Evolutionary conservation across 1,140 invertebrate species (phyloP), one percentile per base, ranked within the genome.

Genomic region (Latrodectus geometricus): DNA sequence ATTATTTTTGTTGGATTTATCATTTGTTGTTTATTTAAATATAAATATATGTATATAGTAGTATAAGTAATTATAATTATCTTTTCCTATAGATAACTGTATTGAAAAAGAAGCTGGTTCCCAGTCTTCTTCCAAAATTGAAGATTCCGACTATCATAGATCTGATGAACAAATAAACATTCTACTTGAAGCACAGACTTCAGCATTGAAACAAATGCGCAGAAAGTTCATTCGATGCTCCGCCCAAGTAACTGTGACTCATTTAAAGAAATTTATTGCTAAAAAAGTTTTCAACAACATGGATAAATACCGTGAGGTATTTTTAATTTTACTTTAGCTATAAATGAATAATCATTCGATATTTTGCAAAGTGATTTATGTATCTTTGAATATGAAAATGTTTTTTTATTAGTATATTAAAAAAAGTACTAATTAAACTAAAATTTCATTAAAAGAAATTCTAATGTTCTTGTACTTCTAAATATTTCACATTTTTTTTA

Each of bases 181-280:
- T 48, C 96, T 95, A 90, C 91, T 98, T 88, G 96, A 97, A 90
- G 96, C 94, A 90, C 94, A 95, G 72, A 96, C 95, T 89, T 68
- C 82, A 52, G 66, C 88, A 65, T 92, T 97, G 87, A 95, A 96
- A 89, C 95, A 95, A 15, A 91, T 98, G 69, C 97, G 97, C 90
- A 91, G 96, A 78, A 94, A 96, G 90, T 99, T 96, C 91, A 96
- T 99, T 88, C 94, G 97, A 89, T 97, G 97, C 91, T 99, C 97
- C 11, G 96, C 97, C 17, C 96, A 98, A 91, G 97, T 97, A 9
- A 99, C 98, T 15, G 97, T 99, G 89, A 97, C 97, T 73, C 97
- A 98, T 91, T 93, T 99, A 12, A 99, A 99, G 91, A 99, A 99
- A 91, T 99, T 98, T 92, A 95, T 99, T 89, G 97, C 98, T 72